A percentile compares a stretch with the other conserved stretches of the same genome.
These are phyloP conservation scores for Nesometra sesokonis DNA, from an alignment of 35 echinoderm and acorn worm genomes.

Conservation along the genomic window DNA sequence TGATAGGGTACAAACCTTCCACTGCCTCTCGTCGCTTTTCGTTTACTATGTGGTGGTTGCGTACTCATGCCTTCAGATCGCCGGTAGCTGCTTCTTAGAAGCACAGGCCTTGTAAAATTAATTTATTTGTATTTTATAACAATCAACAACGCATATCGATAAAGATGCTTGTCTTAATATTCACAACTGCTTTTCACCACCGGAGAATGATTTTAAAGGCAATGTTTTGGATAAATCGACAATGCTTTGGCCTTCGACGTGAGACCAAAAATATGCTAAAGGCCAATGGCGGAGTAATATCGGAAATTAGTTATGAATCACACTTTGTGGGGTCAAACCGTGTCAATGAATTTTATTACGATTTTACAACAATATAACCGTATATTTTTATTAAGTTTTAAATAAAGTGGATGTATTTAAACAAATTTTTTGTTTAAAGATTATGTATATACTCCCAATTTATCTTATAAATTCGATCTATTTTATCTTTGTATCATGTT, in stretches of 20 bases:
- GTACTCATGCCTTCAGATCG: background rate
- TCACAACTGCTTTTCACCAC: background rate
- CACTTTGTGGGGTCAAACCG: background rate
- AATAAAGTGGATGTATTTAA: background rate
- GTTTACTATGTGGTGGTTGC: background rate
- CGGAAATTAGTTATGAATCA: background rate
- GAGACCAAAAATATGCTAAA: background rate
- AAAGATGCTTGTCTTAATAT: background rate
- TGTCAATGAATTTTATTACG: background rate
- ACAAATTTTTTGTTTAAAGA: background rate
- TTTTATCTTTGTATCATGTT: background rate
- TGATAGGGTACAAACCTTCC: background rate
- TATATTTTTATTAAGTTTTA: background rate
- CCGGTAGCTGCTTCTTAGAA: background rate
- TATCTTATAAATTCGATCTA: background rate
- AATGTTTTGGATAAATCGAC: background rate
- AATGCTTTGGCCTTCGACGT: background rate
- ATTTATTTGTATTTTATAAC: background rate
- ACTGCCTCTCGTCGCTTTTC: background rate
- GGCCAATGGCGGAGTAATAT: background rate
- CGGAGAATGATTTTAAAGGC: background rate
- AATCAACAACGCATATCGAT: background rate
- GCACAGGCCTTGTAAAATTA: background rate
- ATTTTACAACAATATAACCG: background rate
- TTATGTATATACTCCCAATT: background rate